Base-by-base conservation (phyloP, 1,140 invertebrate species). In the Sipha flava region DNA sequence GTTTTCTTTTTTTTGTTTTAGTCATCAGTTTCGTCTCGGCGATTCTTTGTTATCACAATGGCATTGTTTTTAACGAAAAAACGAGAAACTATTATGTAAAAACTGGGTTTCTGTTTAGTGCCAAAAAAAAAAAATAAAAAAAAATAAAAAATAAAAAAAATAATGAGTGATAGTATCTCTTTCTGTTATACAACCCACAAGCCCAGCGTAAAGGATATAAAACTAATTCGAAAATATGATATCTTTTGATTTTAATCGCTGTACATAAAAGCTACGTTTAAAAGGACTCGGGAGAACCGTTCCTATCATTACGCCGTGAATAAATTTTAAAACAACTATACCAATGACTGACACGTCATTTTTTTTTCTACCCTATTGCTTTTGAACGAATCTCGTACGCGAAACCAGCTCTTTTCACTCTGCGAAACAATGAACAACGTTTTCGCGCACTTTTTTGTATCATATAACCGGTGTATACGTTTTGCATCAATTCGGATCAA, bases 231-330 rank as follows among this genome's bases (percentile, higher is more conserved):
- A 16, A 54, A 34, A 75, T 54, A 52, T 52, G 31, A 26, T 68
- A 70, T 70, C 21, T 68, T 68, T 45, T n/a, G 66, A 70, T 70
- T 47, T 70, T 47, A 70, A 70, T 70, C 16, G 43, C 6, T n/a
- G n/a, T 29, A 10, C 23, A n/a, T 10, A 47, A 47, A 47, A n/a
- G 18, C 7, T 14, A 18, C 16, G 26, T 45, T 70, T n/a, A 45
- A 47, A 70, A 18, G 43, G 40, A 5, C 26, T 70, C 43, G 16
- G 16, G 43, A 70, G 21, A 47, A 40, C 7, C 26, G 54, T 66
- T 18, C 5, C 26, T 68, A 29, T 47, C n/a, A 43, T 43, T 66
- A 37, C 21, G 62, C n/a, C 12, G 3, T 66, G 62, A 40, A 66
- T 66, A 40, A n/a, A 40, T 40, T 37, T 14, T 23, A 16, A 66